These are phyloP conservation scores for Montipora capitata DNA, from an alignment of 92 coral and sea anemone genomes.

Conservation along the genomic window DNA sequence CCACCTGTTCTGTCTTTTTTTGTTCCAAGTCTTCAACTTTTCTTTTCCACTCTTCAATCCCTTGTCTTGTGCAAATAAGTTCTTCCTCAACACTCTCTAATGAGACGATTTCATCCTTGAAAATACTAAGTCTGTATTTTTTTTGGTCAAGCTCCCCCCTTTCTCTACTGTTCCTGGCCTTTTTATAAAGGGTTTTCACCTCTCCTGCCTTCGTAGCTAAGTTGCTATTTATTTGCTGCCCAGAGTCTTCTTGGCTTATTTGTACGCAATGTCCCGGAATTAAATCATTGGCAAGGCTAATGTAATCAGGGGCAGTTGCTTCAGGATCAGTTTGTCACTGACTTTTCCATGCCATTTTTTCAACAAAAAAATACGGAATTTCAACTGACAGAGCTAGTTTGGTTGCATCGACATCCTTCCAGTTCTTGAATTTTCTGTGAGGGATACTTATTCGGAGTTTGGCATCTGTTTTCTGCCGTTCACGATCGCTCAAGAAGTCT, in stretches of 20 bases:
- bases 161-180: neutral
- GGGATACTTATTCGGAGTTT: too few species aligned
- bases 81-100: neutral
- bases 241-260: neutral
- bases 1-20: neutral
- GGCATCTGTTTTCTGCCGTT: too few species aligned
- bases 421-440: too few species aligned
- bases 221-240: neutral
- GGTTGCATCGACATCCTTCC: constrained; percentile 8
- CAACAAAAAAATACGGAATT: neutral
- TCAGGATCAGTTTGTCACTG: too few species aligned
- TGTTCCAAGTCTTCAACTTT: constrained; percentile 1
- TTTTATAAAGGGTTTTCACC: neutral
- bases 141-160: neutral
- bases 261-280: neutral
- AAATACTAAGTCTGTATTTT: neutral
- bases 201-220: neutral
- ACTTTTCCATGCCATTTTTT: too few species aligned
- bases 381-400: neutral
- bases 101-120: neutral
- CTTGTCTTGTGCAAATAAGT: neutral
- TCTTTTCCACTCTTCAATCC: constrained; percentile 7
- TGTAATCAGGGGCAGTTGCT: too few species aligned
- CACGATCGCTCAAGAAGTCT: too few species aligned
- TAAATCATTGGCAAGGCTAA: neutral